Evolutionary conservation across 2,888 invertebrate genomes (phyloP).

Genomic region (Nemoura dubitans): DNA sequence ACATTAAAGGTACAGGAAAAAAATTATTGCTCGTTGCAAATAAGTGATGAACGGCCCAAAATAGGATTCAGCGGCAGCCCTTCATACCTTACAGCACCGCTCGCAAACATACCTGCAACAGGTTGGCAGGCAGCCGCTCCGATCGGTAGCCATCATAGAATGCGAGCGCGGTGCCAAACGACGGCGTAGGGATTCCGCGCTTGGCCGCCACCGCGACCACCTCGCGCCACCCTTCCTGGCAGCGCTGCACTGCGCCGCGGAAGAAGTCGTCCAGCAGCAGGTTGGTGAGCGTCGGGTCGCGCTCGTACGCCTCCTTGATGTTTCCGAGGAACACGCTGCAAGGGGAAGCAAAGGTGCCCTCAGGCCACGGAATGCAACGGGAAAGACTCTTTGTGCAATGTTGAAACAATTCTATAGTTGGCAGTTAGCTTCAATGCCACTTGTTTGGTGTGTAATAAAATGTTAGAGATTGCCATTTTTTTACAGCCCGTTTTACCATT

Average conservation of each 20-base stretch:
- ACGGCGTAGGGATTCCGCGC: conserved; percentile 93
- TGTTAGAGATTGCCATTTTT: no score
- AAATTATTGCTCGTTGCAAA: no score
- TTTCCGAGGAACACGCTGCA: conserved; percentile 84
- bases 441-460: no score
- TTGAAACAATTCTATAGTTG: no score
- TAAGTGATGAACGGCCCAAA: no score
- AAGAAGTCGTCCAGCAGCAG: conserved; percentile 95
- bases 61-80: no score
- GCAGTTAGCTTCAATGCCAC: no score
- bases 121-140: conserved; percentile 88
- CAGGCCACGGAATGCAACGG: no score
- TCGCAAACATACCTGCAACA: conserved; percentile 75
- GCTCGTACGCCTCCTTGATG: conserved; percentile 92
- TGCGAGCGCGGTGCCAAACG: conserved; percentile 90
- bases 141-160: conserved; percentile 97
- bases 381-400: no score
- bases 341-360: no score
- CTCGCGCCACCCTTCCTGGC: conserved; percentile 86
- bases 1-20: no score
- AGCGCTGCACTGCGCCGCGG: conserved; percentile 79
- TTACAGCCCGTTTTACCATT: no score
- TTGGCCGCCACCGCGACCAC: conserved; percentile 77
- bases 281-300: conserved; percentile 85
- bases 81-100: neutral